phyloP scores from a whole-genome alignment of 2,888 invertebrate genomes.

The Amblyteles armatorius region DNA sequence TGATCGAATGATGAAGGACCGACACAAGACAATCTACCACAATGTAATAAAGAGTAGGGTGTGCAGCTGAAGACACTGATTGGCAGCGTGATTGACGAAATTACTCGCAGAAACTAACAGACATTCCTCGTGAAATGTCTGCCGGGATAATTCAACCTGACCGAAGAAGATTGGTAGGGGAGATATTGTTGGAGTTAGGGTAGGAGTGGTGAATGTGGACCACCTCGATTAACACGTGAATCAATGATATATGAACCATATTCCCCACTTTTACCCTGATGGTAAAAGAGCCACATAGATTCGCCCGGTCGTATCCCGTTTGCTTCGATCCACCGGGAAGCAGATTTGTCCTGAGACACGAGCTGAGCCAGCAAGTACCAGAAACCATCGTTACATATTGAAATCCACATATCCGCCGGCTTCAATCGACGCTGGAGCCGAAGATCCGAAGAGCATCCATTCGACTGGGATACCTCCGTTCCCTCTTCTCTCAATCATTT shows the following conservation, averaged over 20 bases:
- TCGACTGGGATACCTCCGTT: constrained; percentile 1
- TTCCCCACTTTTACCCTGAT: not conserved
- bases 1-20: no score
- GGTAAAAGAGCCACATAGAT: not conserved
- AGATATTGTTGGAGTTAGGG: no score
- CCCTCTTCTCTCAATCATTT: not conserved
- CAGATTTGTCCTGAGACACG: constrained; percentile 3
- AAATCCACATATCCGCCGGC: not conserved
- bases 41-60: no score
- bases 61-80: no score
- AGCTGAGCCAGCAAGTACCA: constrained; percentile 12
- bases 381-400: constrained; percentile 20
- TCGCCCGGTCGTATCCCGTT: not conserved
- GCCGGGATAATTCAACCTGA: not conserved
- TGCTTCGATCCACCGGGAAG: not conserved
- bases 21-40: no score
- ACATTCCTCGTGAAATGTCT: not conserved
- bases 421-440: not conserved
- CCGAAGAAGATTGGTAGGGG: not conserved
- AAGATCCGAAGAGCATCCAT: not conserved
- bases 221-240: no score
- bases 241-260: no score
- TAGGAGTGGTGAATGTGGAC: no score
- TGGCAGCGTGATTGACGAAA: no score
- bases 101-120: no score